These are phyloP conservation scores for Naja naja DNA, from an alignment of 2,113 vertebrate genomes.

Conservation along the genomic window DNA sequence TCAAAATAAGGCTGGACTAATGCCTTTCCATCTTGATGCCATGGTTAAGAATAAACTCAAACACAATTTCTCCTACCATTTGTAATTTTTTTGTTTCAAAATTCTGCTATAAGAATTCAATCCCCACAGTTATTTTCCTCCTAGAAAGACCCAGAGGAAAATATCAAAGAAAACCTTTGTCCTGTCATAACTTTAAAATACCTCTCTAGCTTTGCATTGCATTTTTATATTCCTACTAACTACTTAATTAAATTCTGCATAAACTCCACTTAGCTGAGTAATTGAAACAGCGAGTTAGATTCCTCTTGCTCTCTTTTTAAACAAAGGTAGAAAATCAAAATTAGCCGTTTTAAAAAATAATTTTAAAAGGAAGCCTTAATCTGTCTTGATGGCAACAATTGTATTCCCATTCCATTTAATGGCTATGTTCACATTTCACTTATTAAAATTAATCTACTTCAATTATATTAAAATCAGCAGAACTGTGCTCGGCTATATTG, in stretches of 20 bases:
- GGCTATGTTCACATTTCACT: slow-evolving; percentile 67
- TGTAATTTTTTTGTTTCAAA: background rate
- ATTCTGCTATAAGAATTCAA: background rate
- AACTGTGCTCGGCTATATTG: slow-evolving; percentile 56
- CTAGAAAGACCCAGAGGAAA: slow-evolving; percentile 14
- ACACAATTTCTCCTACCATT: background rate
- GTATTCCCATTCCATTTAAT: slow-evolving; percentile 69
- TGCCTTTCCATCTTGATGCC: background rate
- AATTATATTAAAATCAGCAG: slow-evolving; percentile 67
- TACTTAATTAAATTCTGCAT: slow-evolving; percentile 51
- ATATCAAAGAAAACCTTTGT: slow-evolving; percentile 30
- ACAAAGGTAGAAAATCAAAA: slow-evolving; percentile 60
- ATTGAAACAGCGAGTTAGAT: slow-evolving; percentile 41
- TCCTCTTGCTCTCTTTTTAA: slow-evolving; percentile 19
- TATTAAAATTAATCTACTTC: slow-evolving; percentile 75
- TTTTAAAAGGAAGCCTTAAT: slow-evolving; percentile 59
- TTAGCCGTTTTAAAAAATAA: slow-evolving; percentile 71
- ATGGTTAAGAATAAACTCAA: background rate
- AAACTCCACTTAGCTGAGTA: slow-evolving; percentile 57
- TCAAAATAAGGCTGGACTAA: background rate
- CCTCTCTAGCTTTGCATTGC: slow-evolving; percentile 32
- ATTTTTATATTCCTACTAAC: slow-evolving; percentile 40
- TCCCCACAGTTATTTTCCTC: background rate
- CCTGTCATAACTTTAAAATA: slow-evolving; percentile 8
- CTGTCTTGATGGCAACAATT: slow-evolving; percentile 65